Evolutionary conservation across 2,797 vertebrate genomes (phyloP).

Genomic region (Sarcoramphus papa): DNA sequence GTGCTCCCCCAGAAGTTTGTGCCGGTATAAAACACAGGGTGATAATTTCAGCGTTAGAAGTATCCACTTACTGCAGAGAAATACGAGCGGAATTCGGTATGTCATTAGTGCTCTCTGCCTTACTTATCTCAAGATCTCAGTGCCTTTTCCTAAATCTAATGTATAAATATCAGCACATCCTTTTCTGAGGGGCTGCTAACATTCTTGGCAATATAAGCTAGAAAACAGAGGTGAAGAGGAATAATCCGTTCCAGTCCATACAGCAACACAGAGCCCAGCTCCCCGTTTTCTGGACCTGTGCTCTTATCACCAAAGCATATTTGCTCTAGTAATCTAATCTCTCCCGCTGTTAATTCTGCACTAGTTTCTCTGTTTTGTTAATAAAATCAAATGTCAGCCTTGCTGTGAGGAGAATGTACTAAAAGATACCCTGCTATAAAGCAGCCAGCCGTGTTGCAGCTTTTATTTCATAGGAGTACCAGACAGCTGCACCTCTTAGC

Average conservation of each 20-base stretch:
- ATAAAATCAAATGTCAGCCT: slow-evolving; percentile 19
- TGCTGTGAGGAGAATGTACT: background rate
- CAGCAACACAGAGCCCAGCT: background rate
- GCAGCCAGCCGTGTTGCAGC: background rate
- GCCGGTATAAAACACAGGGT: background rate
- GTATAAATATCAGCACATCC: background rate
- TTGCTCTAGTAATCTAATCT: background rate
- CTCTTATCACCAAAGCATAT: background rate
- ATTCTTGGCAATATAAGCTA: background rate
- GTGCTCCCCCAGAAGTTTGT: background rate
- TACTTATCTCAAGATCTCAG: background rate
- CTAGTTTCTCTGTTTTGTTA: background rate
- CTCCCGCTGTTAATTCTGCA: background rate
- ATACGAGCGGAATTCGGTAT: background rate
- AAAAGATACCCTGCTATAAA: background rate
- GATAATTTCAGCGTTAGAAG: background rate
- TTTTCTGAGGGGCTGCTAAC: background rate
- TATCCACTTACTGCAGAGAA: background rate
- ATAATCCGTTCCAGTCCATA: background rate
- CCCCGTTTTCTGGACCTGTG: background rate
- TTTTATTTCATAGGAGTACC: background rate
- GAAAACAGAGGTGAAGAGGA: background rate
- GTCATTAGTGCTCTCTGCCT: background rate
- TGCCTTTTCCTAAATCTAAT: background rate
- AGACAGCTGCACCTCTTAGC: background rate